Conservation (phyloP, 2,888 invertebrate species). For the Tupiocoris notatus region DNA sequence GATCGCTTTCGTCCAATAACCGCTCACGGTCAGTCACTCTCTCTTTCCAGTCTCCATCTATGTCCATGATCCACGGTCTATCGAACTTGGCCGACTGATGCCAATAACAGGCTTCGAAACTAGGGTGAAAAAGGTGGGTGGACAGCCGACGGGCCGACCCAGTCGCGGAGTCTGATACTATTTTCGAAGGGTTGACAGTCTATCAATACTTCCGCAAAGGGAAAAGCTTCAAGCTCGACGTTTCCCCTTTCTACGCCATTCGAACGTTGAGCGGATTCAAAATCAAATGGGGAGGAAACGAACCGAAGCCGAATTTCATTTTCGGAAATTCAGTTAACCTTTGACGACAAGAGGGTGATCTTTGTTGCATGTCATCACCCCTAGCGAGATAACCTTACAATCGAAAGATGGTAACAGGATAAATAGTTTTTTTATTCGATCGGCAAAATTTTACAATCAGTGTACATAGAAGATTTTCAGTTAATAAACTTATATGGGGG, state of each 20-base stretch:
- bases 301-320: background rate
- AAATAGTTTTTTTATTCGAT: too few relatives aligned
- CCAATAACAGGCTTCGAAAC: background rate
- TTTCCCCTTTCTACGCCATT: background rate
- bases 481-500: too few relatives aligned
- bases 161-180: background rate
- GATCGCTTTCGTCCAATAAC: background rate
- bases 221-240: too few relatives aligned
- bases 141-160: background rate
- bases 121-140: background rate
- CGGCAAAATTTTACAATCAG: too few relatives aligned
- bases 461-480: too few relatives aligned
- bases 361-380: background rate
- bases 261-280: background rate
- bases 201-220: background rate
- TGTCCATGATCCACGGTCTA: background rate
- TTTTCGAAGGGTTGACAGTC: background rate
- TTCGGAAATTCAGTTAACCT: background rate
- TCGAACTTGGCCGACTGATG: background rate
- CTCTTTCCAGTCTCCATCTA: background rate
- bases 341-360: background rate
- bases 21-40: too few relatives aligned
- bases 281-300: background rate
- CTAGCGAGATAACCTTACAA: too few relatives aligned
- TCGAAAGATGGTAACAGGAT: too few relatives aligned